Conservation (phyloP, 2,888 invertebrate species). For the Orthonychiurus folsomi region DNA sequence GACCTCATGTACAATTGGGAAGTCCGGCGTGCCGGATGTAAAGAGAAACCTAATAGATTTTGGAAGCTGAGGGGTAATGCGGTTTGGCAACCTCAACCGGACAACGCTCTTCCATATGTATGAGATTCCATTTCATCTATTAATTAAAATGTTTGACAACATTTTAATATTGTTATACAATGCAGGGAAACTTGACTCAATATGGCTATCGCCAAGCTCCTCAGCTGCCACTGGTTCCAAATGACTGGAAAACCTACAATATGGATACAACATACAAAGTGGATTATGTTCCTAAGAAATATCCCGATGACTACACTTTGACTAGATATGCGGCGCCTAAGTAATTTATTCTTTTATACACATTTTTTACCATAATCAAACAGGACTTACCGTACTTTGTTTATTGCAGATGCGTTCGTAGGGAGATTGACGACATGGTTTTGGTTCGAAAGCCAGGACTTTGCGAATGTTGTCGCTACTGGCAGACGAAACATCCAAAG, state of each 20-base stretch:
- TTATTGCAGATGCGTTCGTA: background rate
- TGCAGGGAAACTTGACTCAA: slow-evolving; percentile 33
- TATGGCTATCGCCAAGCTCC: slow-evolving; percentile 29
- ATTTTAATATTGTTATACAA: background rate
- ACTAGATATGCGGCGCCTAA: slow-evolving; percentile 26
- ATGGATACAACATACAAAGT: slow-evolving; percentile 21
- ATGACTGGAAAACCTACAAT: slow-evolving; percentile 36
- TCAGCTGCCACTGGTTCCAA: slow-evolving; percentile 30
- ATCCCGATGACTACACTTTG: slow-evolving; percentile 26
- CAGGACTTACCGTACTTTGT: background rate
- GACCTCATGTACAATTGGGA: slow-evolving; percentile 39
- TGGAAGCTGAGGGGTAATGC: slow-evolving; percentile 28
- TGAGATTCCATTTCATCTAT: slow-evolving; percentile 4
- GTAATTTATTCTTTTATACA: slow-evolving; percentile 1
- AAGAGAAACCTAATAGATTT: slow-evolving; percentile 21
- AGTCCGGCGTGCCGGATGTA: slow-evolving; percentile 26
- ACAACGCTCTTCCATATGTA: slow-evolving; percentile 29
- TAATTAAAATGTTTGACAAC: background rate
- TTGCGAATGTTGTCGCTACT: slow-evolving; percentile 1
- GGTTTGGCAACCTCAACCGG: slow-evolving; percentile 27
- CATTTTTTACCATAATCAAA: no score
- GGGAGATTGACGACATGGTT: slow-evolving; percentile 6
- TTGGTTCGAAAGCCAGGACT: background rate
- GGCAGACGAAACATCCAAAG: no score
- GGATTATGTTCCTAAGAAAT: slow-evolving; percentile 16